phyloP scores from a whole-genome alignment of 2,797 vertebrate genomes.

The Typhlichthys eigenmanni region DNA sequence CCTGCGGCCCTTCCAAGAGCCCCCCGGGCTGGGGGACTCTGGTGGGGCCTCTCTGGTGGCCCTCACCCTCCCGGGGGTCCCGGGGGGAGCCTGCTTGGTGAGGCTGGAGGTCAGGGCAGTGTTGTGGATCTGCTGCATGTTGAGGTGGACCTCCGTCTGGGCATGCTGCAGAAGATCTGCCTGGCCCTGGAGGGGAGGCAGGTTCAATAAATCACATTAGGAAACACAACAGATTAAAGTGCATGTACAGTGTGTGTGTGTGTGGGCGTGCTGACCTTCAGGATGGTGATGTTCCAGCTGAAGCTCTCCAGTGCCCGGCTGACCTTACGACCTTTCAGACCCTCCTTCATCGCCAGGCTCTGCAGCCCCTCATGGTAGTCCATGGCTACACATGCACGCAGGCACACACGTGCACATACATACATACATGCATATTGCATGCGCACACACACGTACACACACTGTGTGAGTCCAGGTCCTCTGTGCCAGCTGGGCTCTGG shows the following conservation, averaged over 20 bases:
- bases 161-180: constrained; percentile 90
- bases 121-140: constrained; percentile 92
- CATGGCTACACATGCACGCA: constrained; percentile 79
- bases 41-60: constrained; percentile 8
- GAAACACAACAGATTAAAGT: background rate
- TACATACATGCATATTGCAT: background rate
- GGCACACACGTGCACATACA: background rate
- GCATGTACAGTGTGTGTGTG: constrained; percentile 12
- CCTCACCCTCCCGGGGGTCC: constrained; percentile 45
- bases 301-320: constrained; percentile 91
- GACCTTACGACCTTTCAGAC: constrained; percentile 89
- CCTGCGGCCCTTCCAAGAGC: too few species aligned
- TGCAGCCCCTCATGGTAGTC: constrained; percentile 92
- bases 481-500: too few species aligned
- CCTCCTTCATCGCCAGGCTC: constrained; percentile 86
- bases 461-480: constrained; percentile 19
- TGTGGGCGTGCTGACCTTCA: constrained; percentile 81
- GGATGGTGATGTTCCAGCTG: constrained; percentile 95
- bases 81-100: constrained; percentile 74
- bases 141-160: constrained; percentile 89
- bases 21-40: too few species aligned
- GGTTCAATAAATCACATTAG: background rate
- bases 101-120: constrained; percentile 88
- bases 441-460: constrained; percentile 6
- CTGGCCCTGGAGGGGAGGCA: constrained; percentile 81